Conservation (phyloP, 2,888 invertebrate species). For the Lasioglossum pauxillum region DNA sequence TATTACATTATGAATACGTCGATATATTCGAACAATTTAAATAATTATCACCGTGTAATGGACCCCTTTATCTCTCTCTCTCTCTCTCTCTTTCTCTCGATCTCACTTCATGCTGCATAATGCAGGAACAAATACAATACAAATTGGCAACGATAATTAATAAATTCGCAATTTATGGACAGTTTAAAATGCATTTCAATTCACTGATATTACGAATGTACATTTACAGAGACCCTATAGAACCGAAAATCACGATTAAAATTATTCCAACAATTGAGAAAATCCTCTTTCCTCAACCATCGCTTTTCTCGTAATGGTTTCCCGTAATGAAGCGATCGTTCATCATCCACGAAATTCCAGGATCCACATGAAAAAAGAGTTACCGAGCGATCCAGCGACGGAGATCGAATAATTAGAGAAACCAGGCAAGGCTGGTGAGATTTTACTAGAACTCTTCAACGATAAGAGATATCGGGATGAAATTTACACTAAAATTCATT, state of each 20-base stretch:
- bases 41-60: neutral
- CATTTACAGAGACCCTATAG: neutral
- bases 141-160: neutral
- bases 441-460: no score
- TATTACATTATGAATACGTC: neutral
- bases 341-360: neutral
- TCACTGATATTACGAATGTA: neutral
- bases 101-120: neutral
- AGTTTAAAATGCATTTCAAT: neutral
- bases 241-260: neutral
- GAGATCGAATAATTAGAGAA: slow-evolving; percentile 12
- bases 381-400: neutral
- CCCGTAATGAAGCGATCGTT: neutral
- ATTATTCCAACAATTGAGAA: neutral
- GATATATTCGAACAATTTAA: neutral
- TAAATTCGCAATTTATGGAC: neutral
- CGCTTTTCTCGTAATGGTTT: neutral
- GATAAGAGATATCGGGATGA: no score
- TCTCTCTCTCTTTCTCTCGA: no score
- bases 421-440: neutral
- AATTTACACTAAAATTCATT: no score
- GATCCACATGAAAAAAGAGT: neutral
- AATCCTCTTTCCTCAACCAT: neutral
- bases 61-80: neutral
- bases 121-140: neutral